A percentile compares a stretch with the other conserved stretches of the same genome.
These are phyloP conservation scores for Noturus placidus DNA, from an alignment of 2,113 vertebrate species.

Conservation along the genomic window DNA sequence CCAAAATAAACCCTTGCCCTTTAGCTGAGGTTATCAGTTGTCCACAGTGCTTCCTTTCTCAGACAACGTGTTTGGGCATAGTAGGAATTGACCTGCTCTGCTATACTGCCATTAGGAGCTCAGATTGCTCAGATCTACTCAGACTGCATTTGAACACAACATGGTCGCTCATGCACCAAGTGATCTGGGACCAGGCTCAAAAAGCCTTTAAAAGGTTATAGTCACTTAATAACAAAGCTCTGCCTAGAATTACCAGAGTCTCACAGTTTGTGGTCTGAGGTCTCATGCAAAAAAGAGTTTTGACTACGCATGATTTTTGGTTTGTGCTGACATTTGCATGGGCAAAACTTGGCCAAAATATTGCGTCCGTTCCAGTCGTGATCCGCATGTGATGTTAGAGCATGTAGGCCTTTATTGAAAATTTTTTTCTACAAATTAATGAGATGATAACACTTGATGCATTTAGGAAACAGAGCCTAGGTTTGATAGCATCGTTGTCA, in stretches of 20 bases:
- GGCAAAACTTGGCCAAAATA: not conserved
- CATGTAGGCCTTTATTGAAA: slow-evolving; percentile 4
- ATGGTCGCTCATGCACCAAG: slow-evolving; percentile 20
- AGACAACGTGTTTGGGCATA: slow-evolving; percentile 10
- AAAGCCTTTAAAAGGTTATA: slow-evolving; percentile 23
- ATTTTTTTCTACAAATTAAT: slow-evolving; percentile 26
- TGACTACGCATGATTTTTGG: not conserved
- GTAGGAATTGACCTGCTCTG: slow-evolving; percentile 22
- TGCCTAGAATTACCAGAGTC: not conserved
- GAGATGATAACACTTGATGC: slow-evolving; percentile 20
- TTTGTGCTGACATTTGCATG: slow-evolving; percentile 1
- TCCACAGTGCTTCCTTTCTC: slow-evolving; percentile 5
- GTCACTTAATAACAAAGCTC: slow-evolving; percentile 20
- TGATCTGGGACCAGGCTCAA: slow-evolving; percentile 23
- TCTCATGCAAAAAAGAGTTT: not conserved
- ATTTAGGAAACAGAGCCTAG: slow-evolving; percentile 25
- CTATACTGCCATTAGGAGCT: slow-evolving; percentile 29
- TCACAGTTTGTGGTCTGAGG: not conserved
- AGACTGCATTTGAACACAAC: slow-evolving; percentile 22
- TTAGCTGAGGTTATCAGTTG: slow-evolving; percentile 19
- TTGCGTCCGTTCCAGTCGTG: not conserved
- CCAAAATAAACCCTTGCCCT: slow-evolving; percentile 6
- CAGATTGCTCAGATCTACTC: slow-evolving; percentile 24
- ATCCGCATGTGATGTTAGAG: not conserved
- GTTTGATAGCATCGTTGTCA: slow-evolving; percentile 24